These are phyloP conservation scores for Reinhardtius hippoglossoides DNA, from an alignment of 2,113 vertebrate species.

Conservation along the genomic window DNA sequence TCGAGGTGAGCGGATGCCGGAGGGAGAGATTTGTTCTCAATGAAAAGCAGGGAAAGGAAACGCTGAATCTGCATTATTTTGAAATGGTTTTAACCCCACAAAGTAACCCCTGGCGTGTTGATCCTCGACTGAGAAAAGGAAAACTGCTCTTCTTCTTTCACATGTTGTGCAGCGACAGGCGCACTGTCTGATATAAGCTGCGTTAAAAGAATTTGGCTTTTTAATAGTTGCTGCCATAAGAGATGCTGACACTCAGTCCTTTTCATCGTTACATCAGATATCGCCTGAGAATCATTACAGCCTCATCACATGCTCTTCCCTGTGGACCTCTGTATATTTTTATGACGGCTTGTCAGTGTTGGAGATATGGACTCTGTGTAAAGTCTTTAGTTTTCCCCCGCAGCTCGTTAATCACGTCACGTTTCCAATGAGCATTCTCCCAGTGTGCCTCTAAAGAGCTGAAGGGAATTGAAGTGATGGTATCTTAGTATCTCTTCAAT, in stretches of 20 bases:
- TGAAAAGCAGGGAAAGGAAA: not conserved
- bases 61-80: not conserved
- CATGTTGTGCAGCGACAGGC: not conserved
- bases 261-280: conserved; percentile 10
- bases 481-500: not conserved
- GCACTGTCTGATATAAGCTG: not conserved
- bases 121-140: not conserved
- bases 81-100: conserved; percentile 4
- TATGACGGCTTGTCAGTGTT: conserved; percentile 36
- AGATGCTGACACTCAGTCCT: conserved; percentile 13
- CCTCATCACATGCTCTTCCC: not conserved
- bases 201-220: not conserved
- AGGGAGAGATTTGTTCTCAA: not conserved
- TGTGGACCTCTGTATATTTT: conserved; percentile 14
- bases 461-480: conserved; percentile 10
- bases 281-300: conserved; percentile 45
- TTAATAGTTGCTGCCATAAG: conserved; percentile 2
- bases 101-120: not conserved
- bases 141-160: not conserved
- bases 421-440: conserved; percentile 45
- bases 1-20: not conserved
- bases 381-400: conserved; percentile 40
- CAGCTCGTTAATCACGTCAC: conserved; percentile 51
- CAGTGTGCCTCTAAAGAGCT: conserved; percentile 21
- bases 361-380: conserved; percentile 34